These are phyloP conservation scores for Lissonota sp. DNA, from an alignment of 2,888 invertebrate genomes.

Conservation along the genomic window DNA sequence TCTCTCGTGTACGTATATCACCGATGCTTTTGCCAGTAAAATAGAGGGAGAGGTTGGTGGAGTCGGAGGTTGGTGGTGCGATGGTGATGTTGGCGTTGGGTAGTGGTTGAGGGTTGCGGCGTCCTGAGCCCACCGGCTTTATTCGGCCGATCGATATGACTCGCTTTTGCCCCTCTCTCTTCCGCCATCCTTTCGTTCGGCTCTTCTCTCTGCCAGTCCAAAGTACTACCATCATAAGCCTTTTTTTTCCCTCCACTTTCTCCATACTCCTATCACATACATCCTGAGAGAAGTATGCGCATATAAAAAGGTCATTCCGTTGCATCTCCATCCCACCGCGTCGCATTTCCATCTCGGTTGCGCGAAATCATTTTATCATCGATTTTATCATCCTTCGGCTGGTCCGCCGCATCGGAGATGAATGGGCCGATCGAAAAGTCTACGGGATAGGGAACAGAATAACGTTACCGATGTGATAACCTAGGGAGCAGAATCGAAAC, in stretches of 20 bases:
- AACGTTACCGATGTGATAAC: no score
- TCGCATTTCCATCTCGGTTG: slow-evolving; percentile 6
- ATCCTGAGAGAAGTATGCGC: slow-evolving; percentile 53
- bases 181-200: slow-evolving; percentile 9
- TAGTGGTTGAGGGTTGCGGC: slow-evolving; percentile 52
- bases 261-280: slow-evolving; percentile 41
- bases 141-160: slow-evolving; percentile 77
- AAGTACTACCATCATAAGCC: slow-evolving; percentile 63
- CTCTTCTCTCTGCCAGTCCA: slow-evolving; percentile 43
- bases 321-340: slow-evolving; percentile 8
- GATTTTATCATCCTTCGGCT: slow-evolving; percentile 24
- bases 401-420: no score
- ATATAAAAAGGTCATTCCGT: slow-evolving; percentile 61
- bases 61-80: no score
- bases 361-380: slow-evolving; percentile 39
- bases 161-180: slow-evolving; percentile 69
- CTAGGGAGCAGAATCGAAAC: no score
- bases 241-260: slow-evolving; percentile 60
- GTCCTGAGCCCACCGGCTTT: slow-evolving; percentile 72
- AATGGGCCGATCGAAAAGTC: no score
- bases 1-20: slow-evolving; percentile 32
- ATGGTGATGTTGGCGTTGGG: slow-evolving; percentile 8
- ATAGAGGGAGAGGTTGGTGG: no score
- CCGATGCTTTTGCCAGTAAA: slow-evolving; percentile 45
- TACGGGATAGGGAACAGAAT: no score